A percentile compares a stretch with the other conserved stretches of the same genome.
phyloP scores from a whole-genome alignment of 2,797 vertebrate species.

The Ara ararauna region DNA sequence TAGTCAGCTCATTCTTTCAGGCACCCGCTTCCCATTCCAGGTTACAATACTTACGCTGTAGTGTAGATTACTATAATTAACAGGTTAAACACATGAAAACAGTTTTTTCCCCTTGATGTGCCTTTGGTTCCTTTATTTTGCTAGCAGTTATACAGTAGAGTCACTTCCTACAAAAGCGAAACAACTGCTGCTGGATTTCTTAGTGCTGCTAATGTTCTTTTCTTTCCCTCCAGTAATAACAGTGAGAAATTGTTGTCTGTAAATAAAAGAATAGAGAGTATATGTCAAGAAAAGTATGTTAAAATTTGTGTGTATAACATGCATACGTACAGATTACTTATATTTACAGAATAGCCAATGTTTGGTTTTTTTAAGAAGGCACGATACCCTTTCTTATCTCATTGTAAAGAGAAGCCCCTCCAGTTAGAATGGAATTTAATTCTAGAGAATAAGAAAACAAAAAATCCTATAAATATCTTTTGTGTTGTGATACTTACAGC shows the following conservation, averaged over 20 bases:
- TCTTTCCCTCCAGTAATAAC: constrained; percentile 61
- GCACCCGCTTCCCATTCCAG: constrained; percentile 62
- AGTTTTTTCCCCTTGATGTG: constrained; percentile 64
- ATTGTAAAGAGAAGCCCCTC: background rate
- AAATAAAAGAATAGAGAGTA: constrained; percentile 60
- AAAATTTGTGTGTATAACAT: constrained; percentile 3
- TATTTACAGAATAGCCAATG: background rate
- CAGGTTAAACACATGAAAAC: constrained; percentile 71
- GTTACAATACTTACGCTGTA: constrained; percentile 61
- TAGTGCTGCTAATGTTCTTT: constrained; percentile 53
- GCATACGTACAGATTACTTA: background rate
- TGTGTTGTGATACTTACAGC: constrained; percentile 13
- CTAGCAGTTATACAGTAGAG: constrained; percentile 37
- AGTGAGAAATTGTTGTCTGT: constrained; percentile 66
- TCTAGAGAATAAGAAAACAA: constrained; percentile 18
- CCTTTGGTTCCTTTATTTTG: constrained; percentile 55
- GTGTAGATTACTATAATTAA: constrained; percentile 67
- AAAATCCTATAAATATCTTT: background rate
- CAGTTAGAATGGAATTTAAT: background rate
- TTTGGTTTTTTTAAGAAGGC: background rate
- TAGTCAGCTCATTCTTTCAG: constrained; percentile 67
- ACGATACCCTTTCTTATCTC: background rate
- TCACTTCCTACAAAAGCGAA: constrained; percentile 61
- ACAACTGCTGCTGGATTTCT: constrained; percentile 20
- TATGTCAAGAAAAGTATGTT: constrained; percentile 49